phyloP scores from a whole-genome alignment of 2,113 vertebrate species.

The Hystrix brachyura region DNA sequence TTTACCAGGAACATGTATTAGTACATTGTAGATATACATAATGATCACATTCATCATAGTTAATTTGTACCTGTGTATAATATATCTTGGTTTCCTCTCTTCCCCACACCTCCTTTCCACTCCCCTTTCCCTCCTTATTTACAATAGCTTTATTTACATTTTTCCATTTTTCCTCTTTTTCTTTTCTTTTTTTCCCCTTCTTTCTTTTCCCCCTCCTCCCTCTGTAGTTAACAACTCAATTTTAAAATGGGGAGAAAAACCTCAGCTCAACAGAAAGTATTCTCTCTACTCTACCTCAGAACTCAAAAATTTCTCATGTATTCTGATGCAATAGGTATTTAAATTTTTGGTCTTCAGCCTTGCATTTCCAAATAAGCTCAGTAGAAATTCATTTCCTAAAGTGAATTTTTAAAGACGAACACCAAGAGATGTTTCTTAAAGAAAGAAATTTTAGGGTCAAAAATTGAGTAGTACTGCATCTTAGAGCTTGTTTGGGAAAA shows the following conservation, averaged over 20 bases:
- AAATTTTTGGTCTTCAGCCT: background rate
- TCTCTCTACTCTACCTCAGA: background rate
- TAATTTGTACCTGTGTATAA: too few relatives aligned
- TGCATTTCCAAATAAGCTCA: background rate
- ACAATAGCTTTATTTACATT: too few relatives aligned
- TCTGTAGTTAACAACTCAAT: background rate
- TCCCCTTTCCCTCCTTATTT: too few relatives aligned
- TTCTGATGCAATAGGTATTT: background rate
- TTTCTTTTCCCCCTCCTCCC: too few relatives aligned
- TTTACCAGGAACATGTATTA: too few relatives aligned
- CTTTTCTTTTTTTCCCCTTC: too few relatives aligned
- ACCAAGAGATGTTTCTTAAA: background rate
- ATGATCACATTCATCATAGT: too few relatives aligned
- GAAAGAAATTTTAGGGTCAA: background rate
- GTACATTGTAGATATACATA: too few relatives aligned
- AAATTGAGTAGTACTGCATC: background rate
- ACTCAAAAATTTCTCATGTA: background rate
- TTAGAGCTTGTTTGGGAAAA: background rate
- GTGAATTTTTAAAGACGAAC: background rate
- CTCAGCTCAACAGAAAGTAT: background rate
- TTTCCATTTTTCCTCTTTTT: too few relatives aligned
- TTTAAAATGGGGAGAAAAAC: background rate
- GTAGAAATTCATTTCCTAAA: constrained; percentile 2
- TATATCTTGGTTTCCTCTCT: too few relatives aligned
- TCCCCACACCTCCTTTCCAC: too few relatives aligned